phyloP scores from a whole-genome alignment of 1,140 invertebrate genomes.

The Calephelis nemesis region DNA sequence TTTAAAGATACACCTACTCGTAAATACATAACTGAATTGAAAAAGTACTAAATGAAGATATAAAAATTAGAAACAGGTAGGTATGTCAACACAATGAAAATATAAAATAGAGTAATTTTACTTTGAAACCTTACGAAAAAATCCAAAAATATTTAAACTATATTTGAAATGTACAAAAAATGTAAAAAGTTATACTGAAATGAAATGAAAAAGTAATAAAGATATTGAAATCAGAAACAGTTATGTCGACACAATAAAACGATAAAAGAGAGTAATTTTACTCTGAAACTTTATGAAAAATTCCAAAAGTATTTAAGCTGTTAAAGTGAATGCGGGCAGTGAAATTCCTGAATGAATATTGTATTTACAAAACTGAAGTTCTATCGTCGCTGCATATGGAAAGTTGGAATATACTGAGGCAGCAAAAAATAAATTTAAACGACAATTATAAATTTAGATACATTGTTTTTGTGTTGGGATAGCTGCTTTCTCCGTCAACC shows the following conservation, averaged over 20 bases:
- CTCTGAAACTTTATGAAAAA: slow-evolving; percentile 11
- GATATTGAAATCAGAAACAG: not conserved
- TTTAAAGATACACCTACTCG: too few species aligned
- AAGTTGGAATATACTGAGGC: not conserved
- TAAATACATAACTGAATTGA: too few species aligned
- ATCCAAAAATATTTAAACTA: slow-evolving; percentile 13
- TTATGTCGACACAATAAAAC: slow-evolving; percentile 1
- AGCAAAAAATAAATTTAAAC: too few species aligned
- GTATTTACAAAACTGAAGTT: slow-evolving; percentile 12
- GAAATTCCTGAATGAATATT: slow-evolving; percentile 21
- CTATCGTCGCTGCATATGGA: not conserved
- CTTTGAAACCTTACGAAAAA: slow-evolving; percentile 1
- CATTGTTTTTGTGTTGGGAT: too few species aligned
- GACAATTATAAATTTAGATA: too few species aligned
- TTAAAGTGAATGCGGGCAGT: slow-evolving; percentile 13
- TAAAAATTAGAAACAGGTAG: not conserved
- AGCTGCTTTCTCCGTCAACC: too few species aligned
- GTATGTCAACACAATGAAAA: not conserved
- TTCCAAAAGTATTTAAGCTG: slow-evolving; percentile 18
- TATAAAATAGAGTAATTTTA: slow-evolving; percentile 1
- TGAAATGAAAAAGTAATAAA: not conserved
- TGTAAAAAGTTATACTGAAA: too few species aligned
- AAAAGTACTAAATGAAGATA: not conserved
- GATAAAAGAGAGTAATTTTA: slow-evolving; percentile 4
- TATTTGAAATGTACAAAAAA: too few species aligned